Base-by-base conservation (phyloP, 2,888 invertebrate species). In the Dynastes maya region DNA sequence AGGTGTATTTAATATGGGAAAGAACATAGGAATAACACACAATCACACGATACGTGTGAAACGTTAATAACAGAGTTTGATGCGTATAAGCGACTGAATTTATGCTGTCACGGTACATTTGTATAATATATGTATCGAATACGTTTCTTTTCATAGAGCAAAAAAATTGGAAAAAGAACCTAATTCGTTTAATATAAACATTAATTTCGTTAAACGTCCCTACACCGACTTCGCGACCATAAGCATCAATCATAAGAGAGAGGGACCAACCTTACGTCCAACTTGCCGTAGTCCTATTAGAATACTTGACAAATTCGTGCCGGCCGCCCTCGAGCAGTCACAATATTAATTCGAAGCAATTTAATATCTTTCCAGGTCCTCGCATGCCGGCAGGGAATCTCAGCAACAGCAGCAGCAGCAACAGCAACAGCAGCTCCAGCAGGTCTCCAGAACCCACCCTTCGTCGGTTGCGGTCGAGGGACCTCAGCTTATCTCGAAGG, bases 401-500 rank as follows among this genome's bases (percentile, higher is more conserved):
- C 72, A 61, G 53, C 72, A 72, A 40, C 72, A 55, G n/a, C 72
- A 65, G 29, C 75, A 49, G 27, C 75, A 49, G 27, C 75, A 61
- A 76, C 80, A 79, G 45, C 79, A 79, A 55, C 81, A 81, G 64
- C 81, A 81, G 55, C 51, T 51, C 16, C 80, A 80, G 70, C 85
- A 87, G 76, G 83, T 85, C 77, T 84, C 83, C 74, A 83, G 83
- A 81, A 80, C 78, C 78, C 82, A 81, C 81, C 83, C 82, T 81
- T 80, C 82, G 81, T 81, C 82, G 78, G 82, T 81, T 76, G 81
- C 77, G 80, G 82, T 84, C 77, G 87, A 87, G 82, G 85, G 86
- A 82, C 86, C 87, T 45, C 84, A 76, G 76, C 89, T 89, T 85
- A 89, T 90, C 83, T 88, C 89, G 83, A 90, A 90, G 85, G 88